Base-by-base conservation (phyloP, 2,113 vertebrate species). In the Spheniscus mendiculus region DNA sequence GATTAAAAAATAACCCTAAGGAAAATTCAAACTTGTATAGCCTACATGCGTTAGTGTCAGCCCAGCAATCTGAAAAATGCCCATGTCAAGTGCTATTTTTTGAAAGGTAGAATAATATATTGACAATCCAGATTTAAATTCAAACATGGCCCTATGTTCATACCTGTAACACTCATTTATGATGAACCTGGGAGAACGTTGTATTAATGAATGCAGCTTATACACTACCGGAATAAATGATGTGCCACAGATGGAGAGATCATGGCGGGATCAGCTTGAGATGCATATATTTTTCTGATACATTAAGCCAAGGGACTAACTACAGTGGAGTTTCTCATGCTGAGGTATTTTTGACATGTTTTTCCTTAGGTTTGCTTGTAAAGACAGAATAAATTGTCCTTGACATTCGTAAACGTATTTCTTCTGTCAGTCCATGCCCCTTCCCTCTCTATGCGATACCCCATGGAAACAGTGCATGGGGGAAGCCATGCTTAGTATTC, bases 341-440 rank as follows among this genome's bases (percentile, higher is more conserved):
- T 87, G 80, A 67, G 69, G 6, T 79, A 71, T 79, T 92, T 94
- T 96, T 90, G 21, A 83, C 26, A 8, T 85, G 38, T 89, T 95
- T 97, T 96, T 92, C 49, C 49, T 79, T 79, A 65, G 22, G 49
- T 94, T 76, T 95, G 25, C 70, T 91, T 93, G 27, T 82, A 92
- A 95, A 92, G 40, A 76, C 32, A 91, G 36, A 92, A 94, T 76
- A 92, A 95, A 96, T 87, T 95, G 52, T 49, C 66, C 73, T 72
- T 89, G 73, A 82, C 17, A 11, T 49, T 69, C 2, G 2, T 84
- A 92, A 96, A 91, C 56, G 52, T 49, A 81, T 92, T 93, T 82
- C 70, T 84, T 76, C 52, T 86, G 42, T 93, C 76, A 89, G 34
- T 63, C 55, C 5, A 0, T 78, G 86, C 32, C 30, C 44, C 56